Percentiles rank a stretch among this genome's conserved stretches.
These are phyloP conservation scores for Apostichopus leukothele DNA, from an alignment of 53 echinoderm and acorn worm genomes.

Conservation along the genomic window DNA sequence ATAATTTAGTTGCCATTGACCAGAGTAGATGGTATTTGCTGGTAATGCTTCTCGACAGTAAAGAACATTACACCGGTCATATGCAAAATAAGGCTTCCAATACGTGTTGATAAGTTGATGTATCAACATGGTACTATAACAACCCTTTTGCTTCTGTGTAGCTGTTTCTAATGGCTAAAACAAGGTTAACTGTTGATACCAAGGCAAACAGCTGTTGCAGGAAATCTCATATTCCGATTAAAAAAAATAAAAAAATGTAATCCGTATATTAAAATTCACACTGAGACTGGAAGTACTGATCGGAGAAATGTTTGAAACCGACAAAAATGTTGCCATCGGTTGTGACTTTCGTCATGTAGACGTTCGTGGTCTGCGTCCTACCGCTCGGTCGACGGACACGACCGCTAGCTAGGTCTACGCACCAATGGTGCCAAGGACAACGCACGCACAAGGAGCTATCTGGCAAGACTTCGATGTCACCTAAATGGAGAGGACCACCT, in stretches of 20 bases:
- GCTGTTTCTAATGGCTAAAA: no score
- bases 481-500: conserved; percentile 76
- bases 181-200: no score
- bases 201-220: no score
- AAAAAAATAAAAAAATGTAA: no score
- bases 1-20: no score
- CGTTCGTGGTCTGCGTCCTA: conserved; percentile 40
- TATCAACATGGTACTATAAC: no score
- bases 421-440: conserved; percentile 77
- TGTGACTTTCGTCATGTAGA: conserved; percentile 63
- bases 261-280: conserved; percentile 34
- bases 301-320: conserved; percentile 57
- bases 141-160: no score
- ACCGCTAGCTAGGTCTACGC: conserved; percentile 61
- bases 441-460: conserved; percentile 65
- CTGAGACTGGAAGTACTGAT: conserved; percentile 49
- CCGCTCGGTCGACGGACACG: conserved; percentile 46
- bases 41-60: no score
- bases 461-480: conserved; percentile 71
- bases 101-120: no score
- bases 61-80: no score
- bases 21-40: no score
- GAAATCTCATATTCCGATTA: neutral
- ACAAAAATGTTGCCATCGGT: conserved; percentile 52
- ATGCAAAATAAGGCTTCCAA: no score